Evolutionary conservation across 2,113 vertebrate genomes (phyloP).

Genomic region (Tichodroma muraria): DNA sequence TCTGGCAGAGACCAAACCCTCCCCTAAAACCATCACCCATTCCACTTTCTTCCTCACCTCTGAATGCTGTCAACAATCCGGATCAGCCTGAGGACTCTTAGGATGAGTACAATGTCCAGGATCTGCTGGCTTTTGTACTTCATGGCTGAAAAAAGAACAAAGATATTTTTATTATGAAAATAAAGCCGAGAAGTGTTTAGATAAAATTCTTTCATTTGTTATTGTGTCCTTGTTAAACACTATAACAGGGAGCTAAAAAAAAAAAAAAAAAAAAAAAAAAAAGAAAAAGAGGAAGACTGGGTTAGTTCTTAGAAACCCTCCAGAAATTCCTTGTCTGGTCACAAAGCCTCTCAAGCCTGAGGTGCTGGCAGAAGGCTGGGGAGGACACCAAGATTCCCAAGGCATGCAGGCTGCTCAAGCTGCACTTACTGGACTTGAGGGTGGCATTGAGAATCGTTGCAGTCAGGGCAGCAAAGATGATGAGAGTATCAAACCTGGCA

Average conservation of each 20-base stretch:
- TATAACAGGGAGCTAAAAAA: background rate
- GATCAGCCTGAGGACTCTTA: conserved; percentile 84
- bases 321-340: background rate
- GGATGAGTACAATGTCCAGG: conserved; percentile 89
- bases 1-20: background rate
- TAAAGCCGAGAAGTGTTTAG: background rate
- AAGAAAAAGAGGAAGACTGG: background rate
- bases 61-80: conserved; percentile 86
- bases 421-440: conserved; percentile 78
- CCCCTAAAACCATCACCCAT: background rate
- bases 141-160: conserved; percentile 53
- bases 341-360: background rate
- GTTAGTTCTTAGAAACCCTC: background rate
- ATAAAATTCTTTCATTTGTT: background rate
- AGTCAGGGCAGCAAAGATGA: conserved; percentile 84
- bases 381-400: background rate
- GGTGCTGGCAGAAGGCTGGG: background rate
- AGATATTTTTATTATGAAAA: background rate
- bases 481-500: conserved; percentile 88
- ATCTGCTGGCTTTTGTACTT: conserved; percentile 85
- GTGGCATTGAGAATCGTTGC: conserved; percentile 79
- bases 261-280: background rate
- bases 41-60: conserved; percentile 65
- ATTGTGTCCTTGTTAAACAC: background rate
- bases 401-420: conserved; percentile 29